phyloP scores from a whole-genome alignment of 2,888 invertebrate genomes.

The Chloroclysta siterata region DNA sequence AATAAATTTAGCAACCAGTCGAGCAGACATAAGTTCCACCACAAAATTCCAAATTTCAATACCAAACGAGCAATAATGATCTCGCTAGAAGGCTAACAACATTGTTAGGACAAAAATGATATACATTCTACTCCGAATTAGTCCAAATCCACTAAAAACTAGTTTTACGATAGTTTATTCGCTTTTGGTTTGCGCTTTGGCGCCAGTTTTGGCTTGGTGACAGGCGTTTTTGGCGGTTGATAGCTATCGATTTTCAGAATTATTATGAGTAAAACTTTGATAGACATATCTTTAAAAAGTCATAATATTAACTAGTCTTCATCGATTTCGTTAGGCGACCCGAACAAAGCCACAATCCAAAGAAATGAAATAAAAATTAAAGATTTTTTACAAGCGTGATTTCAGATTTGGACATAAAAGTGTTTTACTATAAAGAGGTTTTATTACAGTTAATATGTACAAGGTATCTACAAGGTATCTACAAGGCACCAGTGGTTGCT shows the following conservation, averaged over 20 bases:
- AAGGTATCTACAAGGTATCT: no score
- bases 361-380: no score
- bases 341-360: no score
- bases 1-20: neutral
- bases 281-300: no score
- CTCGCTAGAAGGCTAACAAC: conserved; percentile 12
- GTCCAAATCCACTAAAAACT: conserved; percentile 21
- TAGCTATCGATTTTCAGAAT: neutral
- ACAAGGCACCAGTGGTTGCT: no score
- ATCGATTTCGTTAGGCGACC: no score
- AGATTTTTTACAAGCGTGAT: no score
- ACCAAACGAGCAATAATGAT: conserved; percentile 11
- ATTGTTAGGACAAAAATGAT: conserved; percentile 14
- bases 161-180: conserved; percentile 8
- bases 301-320: no score
- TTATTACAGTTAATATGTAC: no score
- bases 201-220: conserved; percentile 21
- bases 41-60: conserved; percentile 8
- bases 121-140: conserved; percentile 19
- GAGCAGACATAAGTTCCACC: neutral
- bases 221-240: conserved; percentile 10
- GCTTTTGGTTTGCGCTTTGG: conserved; percentile 17
- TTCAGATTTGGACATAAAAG: no score
- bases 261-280: neutral
- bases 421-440: no score